Percentiles rank a stretch among this genome's conserved stretches.
phyloP scores from a whole-genome alignment of 2,797 vertebrate genomes.

The Diplodus puntazzo region DNA sequence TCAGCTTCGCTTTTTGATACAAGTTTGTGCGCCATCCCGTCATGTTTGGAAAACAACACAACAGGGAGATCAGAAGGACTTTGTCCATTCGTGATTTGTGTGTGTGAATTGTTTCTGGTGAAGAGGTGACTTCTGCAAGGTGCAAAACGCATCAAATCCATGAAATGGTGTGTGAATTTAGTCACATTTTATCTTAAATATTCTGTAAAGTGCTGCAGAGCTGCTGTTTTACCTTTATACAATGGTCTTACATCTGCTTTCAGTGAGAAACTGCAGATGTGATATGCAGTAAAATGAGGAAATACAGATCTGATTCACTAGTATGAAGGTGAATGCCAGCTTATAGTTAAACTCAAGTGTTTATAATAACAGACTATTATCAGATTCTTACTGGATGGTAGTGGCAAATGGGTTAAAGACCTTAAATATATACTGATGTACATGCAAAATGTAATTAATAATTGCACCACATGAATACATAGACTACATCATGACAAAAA shows the following conservation, averaged over 20 bases:
- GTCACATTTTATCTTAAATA: slow-evolving; percentile 45
- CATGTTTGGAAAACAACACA: slow-evolving; percentile 59
- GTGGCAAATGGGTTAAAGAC: slow-evolving; percentile 16
- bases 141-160: slow-evolving; percentile 37
- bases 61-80: slow-evolving; percentile 55
- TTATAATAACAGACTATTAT: slow-evolving; percentile 40
- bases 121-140: slow-evolving; percentile 47
- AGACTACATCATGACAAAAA: slow-evolving; percentile 18
- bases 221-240: slow-evolving; percentile 46
- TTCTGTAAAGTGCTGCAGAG: slow-evolving; percentile 55
- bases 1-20: slow-evolving; percentile 68
- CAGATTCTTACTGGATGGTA: slow-evolving; percentile 24
- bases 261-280: slow-evolving; percentile 18
- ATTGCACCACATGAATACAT: slow-evolving; percentile 38
- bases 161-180: slow-evolving; percentile 44
- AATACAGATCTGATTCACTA: slow-evolving; percentile 16
- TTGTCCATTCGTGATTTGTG: slow-evolving; percentile 51
- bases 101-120: slow-evolving; percentile 52
- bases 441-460: slow-evolving; percentile 48
- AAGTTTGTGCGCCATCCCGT: slow-evolving; percentile 54
- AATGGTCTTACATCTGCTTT: slow-evolving; percentile 46
- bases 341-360: slow-evolving; percentile 11
- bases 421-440: slow-evolving; percentile 42
- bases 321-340: slow-evolving; percentile 14
- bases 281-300: slow-evolving; percentile 14